Percentiles rank a stretch among this genome's conserved stretches.
phyloP scores from a whole-genome alignment of 2,797 vertebrate genomes.

The Sebastes glaucus region DNA sequence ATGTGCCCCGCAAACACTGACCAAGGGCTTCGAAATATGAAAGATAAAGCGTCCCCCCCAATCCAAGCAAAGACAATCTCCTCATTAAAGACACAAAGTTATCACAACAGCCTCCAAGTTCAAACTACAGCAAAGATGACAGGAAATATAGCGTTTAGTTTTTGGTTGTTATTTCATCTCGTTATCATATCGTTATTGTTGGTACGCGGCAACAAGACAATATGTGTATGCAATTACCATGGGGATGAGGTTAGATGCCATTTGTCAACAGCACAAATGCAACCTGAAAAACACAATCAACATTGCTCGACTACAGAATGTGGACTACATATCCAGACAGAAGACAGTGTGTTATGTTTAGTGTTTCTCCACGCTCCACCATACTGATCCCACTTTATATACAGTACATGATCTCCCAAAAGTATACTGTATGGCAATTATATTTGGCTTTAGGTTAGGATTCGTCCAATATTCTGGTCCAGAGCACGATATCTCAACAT shows the following conservation, averaged over 20 bases:
- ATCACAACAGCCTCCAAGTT: neutral
- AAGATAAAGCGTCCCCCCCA: neutral
- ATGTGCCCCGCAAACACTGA: neutral
- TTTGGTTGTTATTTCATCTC: neutral
- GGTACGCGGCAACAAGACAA: neutral
- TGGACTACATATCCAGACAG: neutral
- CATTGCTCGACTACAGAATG: neutral
- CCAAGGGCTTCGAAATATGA: neutral
- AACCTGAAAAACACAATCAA: neutral
- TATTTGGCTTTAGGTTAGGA: neutral
- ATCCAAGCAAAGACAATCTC: neutral
- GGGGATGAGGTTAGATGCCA: neutral
- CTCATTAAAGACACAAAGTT: neutral
- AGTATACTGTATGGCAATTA: neutral
- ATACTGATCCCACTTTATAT: neutral
- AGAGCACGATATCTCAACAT: neutral
- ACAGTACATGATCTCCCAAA: neutral
- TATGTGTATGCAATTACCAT: neutral
- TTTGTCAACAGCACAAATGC: too few species aligned
- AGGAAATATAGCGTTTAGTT: neutral
- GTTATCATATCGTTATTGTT: neutral
- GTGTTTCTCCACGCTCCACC: neutral
- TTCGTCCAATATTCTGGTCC: neutral
- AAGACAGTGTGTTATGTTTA: neutral
- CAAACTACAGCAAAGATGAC: neutral